These are phyloP conservation scores for Endomychus coccineus DNA, from an alignment of 2,888 invertebrate genomes.

Conservation along the genomic window DNA sequence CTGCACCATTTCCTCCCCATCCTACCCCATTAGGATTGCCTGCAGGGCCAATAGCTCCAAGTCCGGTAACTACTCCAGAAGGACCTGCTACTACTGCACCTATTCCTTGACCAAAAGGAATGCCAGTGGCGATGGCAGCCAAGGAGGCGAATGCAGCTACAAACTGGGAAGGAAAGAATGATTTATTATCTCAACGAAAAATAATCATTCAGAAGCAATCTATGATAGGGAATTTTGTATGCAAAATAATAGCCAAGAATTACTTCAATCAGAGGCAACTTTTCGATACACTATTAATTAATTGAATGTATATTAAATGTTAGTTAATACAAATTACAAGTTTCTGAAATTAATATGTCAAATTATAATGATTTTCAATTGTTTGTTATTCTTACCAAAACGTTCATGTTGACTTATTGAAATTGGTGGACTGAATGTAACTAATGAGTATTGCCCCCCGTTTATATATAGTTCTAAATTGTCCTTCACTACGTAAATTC, in stretches of 20 bases:
- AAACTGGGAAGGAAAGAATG: constrained; percentile 9
- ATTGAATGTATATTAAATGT: too few relatives aligned
- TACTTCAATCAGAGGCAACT: too few relatives aligned
- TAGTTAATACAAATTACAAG: neutral
- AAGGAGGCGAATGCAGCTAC: constrained; percentile 12
- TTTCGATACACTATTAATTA: too few relatives aligned
- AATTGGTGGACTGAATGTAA: constrained; percentile 18
- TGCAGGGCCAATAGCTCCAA: constrained; percentile 9
- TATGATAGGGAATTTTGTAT: too few relatives aligned
- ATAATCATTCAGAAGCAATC: too few relatives aligned
- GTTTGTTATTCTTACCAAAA: constrained; percentile 14
- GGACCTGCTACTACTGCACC: constrained; percentile 19
- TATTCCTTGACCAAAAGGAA: constrained; percentile 20
- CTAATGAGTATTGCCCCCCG: too few relatives aligned
- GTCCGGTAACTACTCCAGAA: constrained; percentile 12
- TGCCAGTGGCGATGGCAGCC: constrained; percentile 19
- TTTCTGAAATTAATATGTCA: neutral
- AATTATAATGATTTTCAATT: neutral
- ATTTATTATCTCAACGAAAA: too few relatives aligned
- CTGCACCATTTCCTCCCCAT: too few relatives aligned
- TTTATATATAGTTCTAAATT: too few relatives aligned
- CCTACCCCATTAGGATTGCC: constrained; percentile 20
- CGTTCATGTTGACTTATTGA: constrained; percentile 15
- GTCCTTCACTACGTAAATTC: too few relatives aligned
- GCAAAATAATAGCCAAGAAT: too few relatives aligned